A percentile compares a stretch with the other conserved stretches of the same genome.
phyloP scores from a whole-genome alignment of 1,140 invertebrate genomes.

The Conus ventricosus region DNA sequence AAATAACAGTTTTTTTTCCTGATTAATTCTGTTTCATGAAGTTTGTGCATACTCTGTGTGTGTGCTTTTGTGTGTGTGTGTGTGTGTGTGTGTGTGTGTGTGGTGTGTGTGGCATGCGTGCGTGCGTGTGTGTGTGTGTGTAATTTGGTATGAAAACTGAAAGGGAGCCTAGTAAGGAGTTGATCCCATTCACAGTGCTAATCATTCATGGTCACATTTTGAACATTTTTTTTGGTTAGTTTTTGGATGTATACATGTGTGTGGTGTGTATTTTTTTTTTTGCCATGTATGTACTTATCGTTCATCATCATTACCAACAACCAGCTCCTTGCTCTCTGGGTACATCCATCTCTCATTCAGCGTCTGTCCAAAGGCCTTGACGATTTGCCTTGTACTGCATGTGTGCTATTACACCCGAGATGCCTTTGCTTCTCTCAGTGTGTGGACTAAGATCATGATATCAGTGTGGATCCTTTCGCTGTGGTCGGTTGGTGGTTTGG shows the following conservation, averaged over 20 bases:
- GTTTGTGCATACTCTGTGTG: background rate
- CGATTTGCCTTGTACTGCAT: background rate
- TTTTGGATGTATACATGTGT: background rate
- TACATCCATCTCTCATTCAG: background rate
- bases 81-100: constrained; percentile 7
- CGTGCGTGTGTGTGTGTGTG: background rate
- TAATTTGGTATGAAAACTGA: background rate
- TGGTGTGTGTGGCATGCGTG: background rate
- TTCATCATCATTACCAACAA: background rate
- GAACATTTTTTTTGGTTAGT: background rate
- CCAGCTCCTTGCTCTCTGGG: background rate
- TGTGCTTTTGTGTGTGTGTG: background rate
- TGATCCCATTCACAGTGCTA: background rate
- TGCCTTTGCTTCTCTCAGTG: constrained; percentile 1
- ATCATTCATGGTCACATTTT: background rate
- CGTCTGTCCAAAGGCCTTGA: background rate
- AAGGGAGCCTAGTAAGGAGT: background rate
- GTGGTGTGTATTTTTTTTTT: background rate
- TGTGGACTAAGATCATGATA: background rate
- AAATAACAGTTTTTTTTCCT: background rate
- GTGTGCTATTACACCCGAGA: background rate
- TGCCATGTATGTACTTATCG: background rate
- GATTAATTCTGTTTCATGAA: background rate
- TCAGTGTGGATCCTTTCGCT: too few species aligned
- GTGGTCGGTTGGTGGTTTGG: too few species aligned